Base-by-base conservation (phyloP, 2,888 invertebrate genomes). In the Bhutanitis thaidina region DNA sequence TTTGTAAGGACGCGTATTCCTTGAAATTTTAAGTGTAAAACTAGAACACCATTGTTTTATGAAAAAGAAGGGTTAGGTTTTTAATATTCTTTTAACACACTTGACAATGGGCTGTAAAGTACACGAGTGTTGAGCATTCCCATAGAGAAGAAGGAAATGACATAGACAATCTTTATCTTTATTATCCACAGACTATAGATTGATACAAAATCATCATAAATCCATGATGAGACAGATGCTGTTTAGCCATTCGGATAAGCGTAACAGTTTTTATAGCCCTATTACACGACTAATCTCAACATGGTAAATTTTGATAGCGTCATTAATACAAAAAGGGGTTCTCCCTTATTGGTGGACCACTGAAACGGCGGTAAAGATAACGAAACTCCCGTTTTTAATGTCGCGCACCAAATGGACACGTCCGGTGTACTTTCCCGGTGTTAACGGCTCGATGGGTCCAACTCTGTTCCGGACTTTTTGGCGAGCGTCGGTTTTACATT, bases 351-450 rank as follows among this genome's bases (percentile, higher is more conserved):
- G 43, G 39, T 49, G 53, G 48, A 53, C 43, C 44, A 38, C 52
- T 40, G 52, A 54, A 58, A 58, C 54, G 57, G 56, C 60, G 56
- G 53, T 43, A 55, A 58, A 61, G 69, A 69, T 71, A 71, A 68
- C 66, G 59, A 51, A 57, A 46, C 55, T 55, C 59, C 5, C 50
- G 52, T 62, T 60, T 67, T 64, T 65, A 68, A 70, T 64, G 63
- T 60, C 55, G 59, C 55, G 55, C 57, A 58, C 61, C 54, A 59
- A 67, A 65, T 61, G 64, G 63, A 65, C 66, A 65, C 59, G 60
- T 68, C 67, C 68, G 62, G 60, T 59, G 55, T 62, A 56, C 57
- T 58, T 63, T 60, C 46, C 49, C 52, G 55, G 53, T 30, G 55
- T 66, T 62, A 60, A 62, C 63, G 65, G 57, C 49, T 57, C 58